Evolutionary conservation across 2,888 invertebrate genomes (phyloP), one percentile per base, ranked within the genome.

Genomic region (Lochmaea capreae): DNA sequence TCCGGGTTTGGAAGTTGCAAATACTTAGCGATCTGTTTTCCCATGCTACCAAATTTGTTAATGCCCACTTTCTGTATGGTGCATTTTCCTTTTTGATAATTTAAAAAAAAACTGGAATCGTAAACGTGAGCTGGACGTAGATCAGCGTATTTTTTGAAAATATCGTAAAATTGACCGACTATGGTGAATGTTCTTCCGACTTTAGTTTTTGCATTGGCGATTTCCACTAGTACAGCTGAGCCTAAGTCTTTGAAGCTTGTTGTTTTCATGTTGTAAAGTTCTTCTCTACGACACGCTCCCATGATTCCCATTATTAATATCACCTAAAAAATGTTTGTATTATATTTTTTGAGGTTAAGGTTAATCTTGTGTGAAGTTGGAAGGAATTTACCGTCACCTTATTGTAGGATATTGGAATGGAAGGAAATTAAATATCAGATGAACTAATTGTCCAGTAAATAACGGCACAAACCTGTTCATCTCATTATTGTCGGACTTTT

Each of bases 61-160:
- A 73, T 73, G 2, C 79, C 76, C 52, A 77, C 71, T 39, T 62
- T 66, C 57, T 78, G 77, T 9, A 11, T 6, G 16, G 65, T 71
- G 61, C 76, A 78, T 67, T 75, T 78, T 3, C 77, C 77, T 2
- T 75, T 74, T 71, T 74, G 73, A 59, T 73, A 79, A 18, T 76
- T 73, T 16, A 79, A 46, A 65, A 79, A 79, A 63, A 79, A 77
- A 54, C 62, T 11, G 4, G 26, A 46, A 61, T 43, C 22, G 3
- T n/a, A 11, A 18, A 46, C 54, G n/a, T 71, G 26, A 26, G 33
- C 16, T 10, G 77, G 77, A 8, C 79, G 75, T 5, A 76, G 75
- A 52, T 67, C 65, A 9, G 57, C 18, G 67, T 79, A 78, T 54
- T 67, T 75, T 58, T 72, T 77, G 49, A 65, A 72, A 66, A 76